phyloP scores from a whole-genome alignment of 2,888 invertebrate species.

The Catocala fraxini region DNA sequence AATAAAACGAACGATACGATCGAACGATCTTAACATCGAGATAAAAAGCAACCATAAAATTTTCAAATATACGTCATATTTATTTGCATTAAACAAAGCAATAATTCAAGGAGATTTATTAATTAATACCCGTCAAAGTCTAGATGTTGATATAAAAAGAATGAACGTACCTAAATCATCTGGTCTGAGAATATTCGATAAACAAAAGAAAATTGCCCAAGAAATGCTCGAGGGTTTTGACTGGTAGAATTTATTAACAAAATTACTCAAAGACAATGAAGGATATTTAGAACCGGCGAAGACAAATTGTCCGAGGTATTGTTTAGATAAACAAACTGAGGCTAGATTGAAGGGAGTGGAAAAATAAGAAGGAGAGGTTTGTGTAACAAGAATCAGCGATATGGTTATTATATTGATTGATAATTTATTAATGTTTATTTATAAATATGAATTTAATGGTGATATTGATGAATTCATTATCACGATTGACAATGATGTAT shows the following conservation, averaged over 20 bases:
- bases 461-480: background rate
- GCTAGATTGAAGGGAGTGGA: slow-evolving; percentile 63
- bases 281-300: slow-evolving; percentile 79
- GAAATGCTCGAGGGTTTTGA: slow-evolving; percentile 71
- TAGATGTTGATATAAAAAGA: slow-evolving; percentile 59
- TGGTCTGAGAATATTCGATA: slow-evolving; percentile 65
- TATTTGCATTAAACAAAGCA: slow-evolving; percentile 44
- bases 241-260: slow-evolving; percentile 80
- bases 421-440: background rate
- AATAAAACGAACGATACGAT: slow-evolving; percentile 35
- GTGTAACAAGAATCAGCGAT: slow-evolving; percentile 38
- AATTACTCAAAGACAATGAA: slow-evolving; percentile 84
- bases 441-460: background rate
- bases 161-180: slow-evolving; percentile 67
- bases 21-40: too few relatives aligned
- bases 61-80: slow-evolving; percentile 35
- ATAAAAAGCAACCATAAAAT: slow-evolving; percentile 30
- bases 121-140: slow-evolving; percentile 60
- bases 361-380: slow-evolving; percentile 54
- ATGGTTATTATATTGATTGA: slow-evolving; percentile 1
- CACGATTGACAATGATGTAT: background rate
- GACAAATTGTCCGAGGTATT: slow-evolving; percentile 79
- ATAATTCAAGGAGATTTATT: slow-evolving; percentile 56
- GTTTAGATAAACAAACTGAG: slow-evolving; percentile 74
- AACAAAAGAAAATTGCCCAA: slow-evolving; percentile 72